Evolutionary conservation across 2,888 invertebrate species (phyloP).

Genomic region (Teinopalpus imperialis): DNA sequence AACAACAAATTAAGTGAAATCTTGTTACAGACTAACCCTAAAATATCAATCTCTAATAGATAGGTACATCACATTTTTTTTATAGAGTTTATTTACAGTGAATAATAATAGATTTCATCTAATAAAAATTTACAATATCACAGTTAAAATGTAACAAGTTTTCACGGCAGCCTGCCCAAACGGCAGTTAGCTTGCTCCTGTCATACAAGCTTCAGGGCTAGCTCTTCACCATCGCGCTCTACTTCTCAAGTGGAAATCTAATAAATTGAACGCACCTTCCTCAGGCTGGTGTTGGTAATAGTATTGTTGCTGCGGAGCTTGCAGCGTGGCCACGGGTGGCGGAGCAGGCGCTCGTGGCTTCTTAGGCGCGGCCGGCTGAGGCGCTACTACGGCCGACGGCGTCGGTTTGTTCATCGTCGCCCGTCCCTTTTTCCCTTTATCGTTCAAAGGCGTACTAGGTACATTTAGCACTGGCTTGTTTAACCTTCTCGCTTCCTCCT

Average conservation of each 20-base stretch:
- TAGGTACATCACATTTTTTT: constrained; percentile 70
- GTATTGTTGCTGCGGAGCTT: constrained; percentile 76
- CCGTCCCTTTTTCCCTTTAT: constrained; percentile 72
- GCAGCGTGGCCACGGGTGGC: constrained; percentile 69
- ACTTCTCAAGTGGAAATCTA: constrained; percentile 82
- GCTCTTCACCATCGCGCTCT: constrained; percentile 83
- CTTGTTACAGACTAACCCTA: constrained; percentile 82
- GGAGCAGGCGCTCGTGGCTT: constrained; percentile 72
- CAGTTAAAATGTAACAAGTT: constrained; percentile 82
- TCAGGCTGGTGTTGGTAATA: constrained; percentile 82
- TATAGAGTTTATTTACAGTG: constrained; percentile 74
- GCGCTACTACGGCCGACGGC: constrained; percentile 67
- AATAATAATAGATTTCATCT: constrained; percentile 76
- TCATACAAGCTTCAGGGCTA: constrained; percentile 83
- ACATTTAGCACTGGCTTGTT: constrained; percentile 78
- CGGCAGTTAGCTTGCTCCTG: constrained; percentile 80
- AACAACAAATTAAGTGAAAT: constrained; percentile 77
- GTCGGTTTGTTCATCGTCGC: constrained; percentile 55
- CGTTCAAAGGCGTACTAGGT: constrained; percentile 72
- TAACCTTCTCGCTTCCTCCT: constrained; percentile 73
- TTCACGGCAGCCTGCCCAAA: constrained; percentile 68
- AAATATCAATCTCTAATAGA: constrained; percentile 64
- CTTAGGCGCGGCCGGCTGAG: constrained; percentile 73
- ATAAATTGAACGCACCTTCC: constrained; percentile 83
- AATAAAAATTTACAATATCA: constrained; percentile 78